Conservation (phyloP, 2,797 vertebrate genomes). For the Scarus forsteni region DNA sequence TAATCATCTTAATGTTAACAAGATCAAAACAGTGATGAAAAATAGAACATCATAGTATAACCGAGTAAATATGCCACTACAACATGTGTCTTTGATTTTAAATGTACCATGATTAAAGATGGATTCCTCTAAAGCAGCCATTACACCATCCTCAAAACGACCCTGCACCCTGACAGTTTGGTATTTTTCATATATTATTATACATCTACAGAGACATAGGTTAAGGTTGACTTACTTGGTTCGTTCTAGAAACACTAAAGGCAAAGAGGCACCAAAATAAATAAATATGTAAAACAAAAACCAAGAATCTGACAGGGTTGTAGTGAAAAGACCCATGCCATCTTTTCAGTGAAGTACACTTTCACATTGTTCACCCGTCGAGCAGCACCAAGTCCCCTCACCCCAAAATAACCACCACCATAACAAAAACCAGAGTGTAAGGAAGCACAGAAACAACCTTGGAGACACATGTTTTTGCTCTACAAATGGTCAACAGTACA, state of each 20-base stretch:
- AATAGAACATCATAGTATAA: conserved; percentile 70
- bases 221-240: conserved; percentile 43
- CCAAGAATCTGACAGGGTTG: conserved; percentile 43
- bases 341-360: conserved; percentile 57
- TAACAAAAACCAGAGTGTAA: conserved; percentile 57
- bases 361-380: conserved; percentile 60
- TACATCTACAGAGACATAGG: conserved; percentile 51
- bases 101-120: conserved; percentile 33
- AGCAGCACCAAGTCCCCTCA: conserved; percentile 72
- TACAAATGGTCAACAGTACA: conserved; percentile 53
- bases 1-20: conserved; percentile 72
- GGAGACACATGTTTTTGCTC: conserved; percentile 62
- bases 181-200: conserved; percentile 50
- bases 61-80: conserved; percentile 67
- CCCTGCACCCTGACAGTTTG: conserved; percentile 50
- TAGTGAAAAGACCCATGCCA: conserved; percentile 56
- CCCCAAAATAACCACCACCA: conserved; percentile 69
- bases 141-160: conserved; percentile 30
- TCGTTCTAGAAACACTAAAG: conserved; percentile 45
- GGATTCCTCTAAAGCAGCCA: conserved; percentile 32
- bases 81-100: conserved; percentile 58
- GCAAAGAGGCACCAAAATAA: conserved; percentile 77
- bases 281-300: conserved; percentile 67
- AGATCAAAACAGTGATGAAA: conserved; percentile 76
- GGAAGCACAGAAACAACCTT: conserved; percentile 72